Evolutionary conservation across 2,797 vertebrate genomes (phyloP).

Genomic region (Strix occidentalis): DNA sequence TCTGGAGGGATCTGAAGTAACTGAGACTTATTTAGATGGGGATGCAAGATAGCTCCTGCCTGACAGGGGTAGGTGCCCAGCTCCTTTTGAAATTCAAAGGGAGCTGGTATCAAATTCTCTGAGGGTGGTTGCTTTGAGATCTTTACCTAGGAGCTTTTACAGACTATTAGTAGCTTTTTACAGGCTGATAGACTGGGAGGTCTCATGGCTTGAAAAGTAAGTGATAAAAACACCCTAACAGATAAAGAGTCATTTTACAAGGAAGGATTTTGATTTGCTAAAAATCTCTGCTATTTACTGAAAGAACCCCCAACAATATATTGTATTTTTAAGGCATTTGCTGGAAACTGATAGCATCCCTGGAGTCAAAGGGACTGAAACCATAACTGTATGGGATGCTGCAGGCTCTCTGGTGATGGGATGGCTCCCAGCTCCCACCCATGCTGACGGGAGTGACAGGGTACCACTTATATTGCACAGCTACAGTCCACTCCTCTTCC

Average conservation of each 20-base stretch:
- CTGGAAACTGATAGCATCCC: slow-evolving; percentile 1
- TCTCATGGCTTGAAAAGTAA: slow-evolving; percentile 29
- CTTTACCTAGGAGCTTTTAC: slow-evolving; percentile 43
- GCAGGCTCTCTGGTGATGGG: background rate
- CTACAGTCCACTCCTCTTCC: background rate
- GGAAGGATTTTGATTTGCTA: slow-evolving; percentile 2
- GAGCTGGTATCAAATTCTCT: slow-evolving; percentile 38
- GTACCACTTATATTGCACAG: background rate
- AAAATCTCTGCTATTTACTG: background rate
- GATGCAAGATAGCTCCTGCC: slow-evolving; percentile 47
- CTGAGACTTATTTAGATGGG: slow-evolving; percentile 51
- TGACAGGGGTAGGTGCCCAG: slow-evolving; percentile 19
- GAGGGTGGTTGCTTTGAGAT: slow-evolving; percentile 26
- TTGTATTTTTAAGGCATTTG: background rate
- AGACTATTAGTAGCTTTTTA: slow-evolving; percentile 58
- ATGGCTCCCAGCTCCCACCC: background rate
- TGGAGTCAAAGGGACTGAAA: background rate
- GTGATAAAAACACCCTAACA: background rate
- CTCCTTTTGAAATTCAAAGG: slow-evolving; percentile 55
- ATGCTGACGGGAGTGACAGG: background rate
- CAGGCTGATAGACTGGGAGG: slow-evolving; percentile 36
- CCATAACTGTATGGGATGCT: background rate
- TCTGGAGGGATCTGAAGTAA: slow-evolving; percentile 28
- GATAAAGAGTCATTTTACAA: background rate
- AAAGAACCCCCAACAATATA: background rate